Conservation (phyloP, 2,888 invertebrate species). For the Bombylius major region DNA sequence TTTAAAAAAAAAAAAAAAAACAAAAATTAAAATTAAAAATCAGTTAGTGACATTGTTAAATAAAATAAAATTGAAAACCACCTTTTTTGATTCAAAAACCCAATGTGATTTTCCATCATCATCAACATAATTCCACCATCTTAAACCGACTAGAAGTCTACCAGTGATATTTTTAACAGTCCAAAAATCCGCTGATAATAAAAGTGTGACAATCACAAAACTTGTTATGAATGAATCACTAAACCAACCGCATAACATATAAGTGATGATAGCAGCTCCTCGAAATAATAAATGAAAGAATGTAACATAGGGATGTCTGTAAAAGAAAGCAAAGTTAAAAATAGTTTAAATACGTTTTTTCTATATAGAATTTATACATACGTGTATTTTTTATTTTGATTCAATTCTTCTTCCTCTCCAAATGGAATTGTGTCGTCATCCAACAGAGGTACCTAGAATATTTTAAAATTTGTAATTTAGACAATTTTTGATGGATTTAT, state of each 20-base stretch:
- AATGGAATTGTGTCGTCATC: slow-evolving; percentile 79
- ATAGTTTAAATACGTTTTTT: slow-evolving; percentile 6
- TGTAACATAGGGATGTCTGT: slow-evolving; percentile 84
- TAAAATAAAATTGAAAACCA: slow-evolving; percentile 15
- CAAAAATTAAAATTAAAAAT: slow-evolving; percentile 12
- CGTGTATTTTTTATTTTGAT: slow-evolving; percentile 30
- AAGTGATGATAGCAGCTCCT: slow-evolving; percentile 67
- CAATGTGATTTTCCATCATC: slow-evolving; percentile 95
- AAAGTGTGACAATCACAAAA: slow-evolving; percentile 79
- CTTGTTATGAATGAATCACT: slow-evolving; percentile 89
- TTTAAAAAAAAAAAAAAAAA: background rate
- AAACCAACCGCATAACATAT: slow-evolving; percentile 83
- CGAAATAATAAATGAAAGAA: slow-evolving; percentile 87
- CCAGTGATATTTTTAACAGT: slow-evolving; percentile 84
- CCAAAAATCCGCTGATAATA: slow-evolving; percentile 98
- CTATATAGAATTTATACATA: slow-evolving; percentile 20
- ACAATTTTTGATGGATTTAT: no score
- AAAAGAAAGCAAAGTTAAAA: slow-evolving; percentile 23
- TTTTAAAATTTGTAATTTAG: background rate
- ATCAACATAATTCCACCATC: slow-evolving; percentile 99
- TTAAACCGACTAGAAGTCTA: slow-evolving; percentile 80
- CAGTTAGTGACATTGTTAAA: slow-evolving; percentile 9
- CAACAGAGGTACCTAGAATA: slow-evolving; percentile 67
- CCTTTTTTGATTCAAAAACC: slow-evolving; percentile 77
- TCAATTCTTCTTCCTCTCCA: slow-evolving; percentile 57